Evolutionary conservation across 2,797 vertebrate species (phyloP), one percentile per base, ranked within the genome.

Genomic region (Toxotes lorentzi): DNA sequence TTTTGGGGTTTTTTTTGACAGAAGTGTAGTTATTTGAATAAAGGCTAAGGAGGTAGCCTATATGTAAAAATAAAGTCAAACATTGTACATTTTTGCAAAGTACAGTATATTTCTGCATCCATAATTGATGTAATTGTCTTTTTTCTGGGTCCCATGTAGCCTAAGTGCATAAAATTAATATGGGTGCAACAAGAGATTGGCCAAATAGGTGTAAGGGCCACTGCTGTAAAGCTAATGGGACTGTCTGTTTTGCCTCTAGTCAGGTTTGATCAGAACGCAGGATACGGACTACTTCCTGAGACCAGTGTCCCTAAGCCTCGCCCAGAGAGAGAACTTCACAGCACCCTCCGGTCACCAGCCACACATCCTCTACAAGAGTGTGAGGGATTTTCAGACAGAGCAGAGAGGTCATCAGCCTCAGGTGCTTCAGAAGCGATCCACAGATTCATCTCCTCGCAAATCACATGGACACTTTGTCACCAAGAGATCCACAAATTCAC

Each of bases 211-310:
- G 14, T 30, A 53, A 38, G 16, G 32, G 19, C 21, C 54, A 61
- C n/a, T 59, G 17, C 38, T 70, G 9, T 59, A 21, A 81, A 76
- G 35, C 67, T 89, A 79, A 94, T 50, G 21, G 11, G 5, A 66
- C 60, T 88, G 73, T 93, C 78, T 92, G 61, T 87, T 93, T 93
- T 95, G 76, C 72, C 78, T 96, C 80, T 93, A 97, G 97, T 96
- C 96, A 90, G 97, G 97, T 94, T 92, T 97, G 91, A 98, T 98
- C 91, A 95, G 96, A 83, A 97, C 96, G 1, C 91, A 92, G 70
- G 95, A 96, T 16, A 93, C 91, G 0, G 97, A 98, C 91, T 98
- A 96, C 91, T 95, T 98, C 86, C 86, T 98, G 67, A 96, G 93
- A 90, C 97, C 97, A 0, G 94, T 98, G 51, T 94, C 95, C 59